Base-by-base conservation (phyloP, 2,888 invertebrate species). In the Leucophenga maculata region DNA sequence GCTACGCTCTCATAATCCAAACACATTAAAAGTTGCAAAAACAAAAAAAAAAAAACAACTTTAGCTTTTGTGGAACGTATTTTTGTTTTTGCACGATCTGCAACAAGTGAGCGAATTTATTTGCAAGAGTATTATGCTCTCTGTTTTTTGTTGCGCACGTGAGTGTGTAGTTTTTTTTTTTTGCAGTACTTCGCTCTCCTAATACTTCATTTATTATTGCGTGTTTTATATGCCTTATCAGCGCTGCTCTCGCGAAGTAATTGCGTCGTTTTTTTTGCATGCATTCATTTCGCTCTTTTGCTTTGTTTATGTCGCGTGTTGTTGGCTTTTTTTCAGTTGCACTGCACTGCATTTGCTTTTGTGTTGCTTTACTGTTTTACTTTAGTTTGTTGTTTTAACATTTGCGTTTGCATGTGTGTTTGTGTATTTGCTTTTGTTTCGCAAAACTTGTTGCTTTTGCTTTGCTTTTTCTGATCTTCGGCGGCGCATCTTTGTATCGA, bases 401-500 rank as follows among this genome's bases (percentile, higher is more conserved):
- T n/a, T n/a, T n/a, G n/a, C n/a, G n/a, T n/a, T n/a, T 80, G 4
- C 39, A 3, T 20, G 26, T 20, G 14, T 26, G n/a, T n/a, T 3
- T 26, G 26, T 26, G 26, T 55, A 78, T 78, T 83, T 79, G 77
- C 75, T 77, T 72, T 75, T 74, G 77, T 75, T 74, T 75, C 72
- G 76, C 77, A 48, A 71, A 79, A 79, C 80, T 79, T 80, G 79
- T 80, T 78, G 78, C 78, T 66, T 31, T 67, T 62, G 71, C n/a
- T 68, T 67, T 68, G 59, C 67, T 52, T 71, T 71, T 65, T 71
- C 72, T 75, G 74, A 71, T 75, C 74, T 75, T 74, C 76, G 75
- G 75, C 73, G 75, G 84, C 82, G 77, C 84, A 84, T 82, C 84
- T 84, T 79, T 74, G 72, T 84, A 78, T 77, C 74, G 76, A n/a